Conservation (phyloP, 2,113 vertebrate genomes). For the Gracilinanus agilis region DNA sequence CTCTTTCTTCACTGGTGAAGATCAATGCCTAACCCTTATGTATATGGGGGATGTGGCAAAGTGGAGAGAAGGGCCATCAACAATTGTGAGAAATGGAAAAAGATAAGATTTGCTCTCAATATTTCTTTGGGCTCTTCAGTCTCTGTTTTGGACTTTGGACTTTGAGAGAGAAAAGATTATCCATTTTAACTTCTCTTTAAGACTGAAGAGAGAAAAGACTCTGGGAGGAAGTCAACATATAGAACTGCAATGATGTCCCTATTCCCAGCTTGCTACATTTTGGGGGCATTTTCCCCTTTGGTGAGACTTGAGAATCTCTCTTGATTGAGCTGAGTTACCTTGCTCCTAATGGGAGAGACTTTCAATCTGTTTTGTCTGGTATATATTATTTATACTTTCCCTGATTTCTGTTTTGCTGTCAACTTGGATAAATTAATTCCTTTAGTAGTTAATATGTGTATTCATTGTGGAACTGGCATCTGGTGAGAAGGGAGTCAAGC, state of each 20-base stretch:
- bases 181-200: not conserved
- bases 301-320: not conserved
- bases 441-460: too few relatives aligned
- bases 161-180: not conserved
- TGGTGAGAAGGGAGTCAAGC: not conserved
- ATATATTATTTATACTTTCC: too few relatives aligned
- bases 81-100: not conserved
- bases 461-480: too few relatives aligned
- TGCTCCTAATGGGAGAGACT: not conserved
- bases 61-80: too few relatives aligned
- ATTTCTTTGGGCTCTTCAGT: not conserved
- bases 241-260: not conserved
- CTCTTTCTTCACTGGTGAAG: not conserved
- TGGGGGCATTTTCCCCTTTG: not conserved
- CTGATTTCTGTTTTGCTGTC: too few relatives aligned
- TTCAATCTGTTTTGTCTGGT: not conserved
- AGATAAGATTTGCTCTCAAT: not conserved
- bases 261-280: not conserved
- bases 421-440: too few relatives aligned
- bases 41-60: too few relatives aligned
- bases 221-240: not conserved
- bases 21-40: not conserved
- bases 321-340: not conserved
- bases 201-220: not conserved
- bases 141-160: not conserved